Base-by-base conservation (phyloP, 2,797 vertebrate genomes). In the Petrocephalus schoutedeni region DNA sequence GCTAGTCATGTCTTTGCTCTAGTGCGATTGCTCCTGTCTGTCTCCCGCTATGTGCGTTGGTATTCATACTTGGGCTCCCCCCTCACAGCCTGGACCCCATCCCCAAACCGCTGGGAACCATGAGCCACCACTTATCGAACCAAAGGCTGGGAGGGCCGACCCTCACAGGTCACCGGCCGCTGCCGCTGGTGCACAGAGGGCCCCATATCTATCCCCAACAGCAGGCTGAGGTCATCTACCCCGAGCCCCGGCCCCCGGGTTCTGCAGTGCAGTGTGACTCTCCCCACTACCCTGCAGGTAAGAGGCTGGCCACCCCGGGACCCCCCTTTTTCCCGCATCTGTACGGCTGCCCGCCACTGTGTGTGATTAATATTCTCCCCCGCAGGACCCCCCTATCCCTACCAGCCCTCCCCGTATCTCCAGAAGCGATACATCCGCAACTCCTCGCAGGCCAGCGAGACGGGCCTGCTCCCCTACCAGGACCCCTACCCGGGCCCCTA, bases 191-290 rank as follows among this genome's bases (percentile, higher is more conserved):
- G 19, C 90, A 97, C 7, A 96, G 98, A 90, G 96, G 96, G 19
- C 97, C 97, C 1, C 96, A 96, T 49, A 56, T 98, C 88, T 99
- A 99, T 91, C 93, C 95, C 4, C 95, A 97, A 87, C 98, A 96
- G 56, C 98, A 96, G 56, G 88, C 96, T 16, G 98, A 99, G 89
- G 95, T 98, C 89, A 98, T 97, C 93, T 99, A 98, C 89, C 93
- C 93, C 0, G 98, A 98, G 67, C 91, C 95, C 74, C 95, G 98
- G 86, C 96, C 97, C 58, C 95, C 96, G 82, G 96, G 97, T 0
- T 93, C 95, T 86, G 94, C 94, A 49, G 96, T 97, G 61, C 96
- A 97, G 0, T 99, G 99, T 93, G 98, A 99, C 28, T 92, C 95
- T 88, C 92, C 96, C 0, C 96, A 97, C 54, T 99, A 98, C 90